A percentile compares a stretch with the other conserved stretches of the same genome.
Conservation (phyloP, 2,113 vertebrate species). For the Brienomyrus longianalis region DNA sequence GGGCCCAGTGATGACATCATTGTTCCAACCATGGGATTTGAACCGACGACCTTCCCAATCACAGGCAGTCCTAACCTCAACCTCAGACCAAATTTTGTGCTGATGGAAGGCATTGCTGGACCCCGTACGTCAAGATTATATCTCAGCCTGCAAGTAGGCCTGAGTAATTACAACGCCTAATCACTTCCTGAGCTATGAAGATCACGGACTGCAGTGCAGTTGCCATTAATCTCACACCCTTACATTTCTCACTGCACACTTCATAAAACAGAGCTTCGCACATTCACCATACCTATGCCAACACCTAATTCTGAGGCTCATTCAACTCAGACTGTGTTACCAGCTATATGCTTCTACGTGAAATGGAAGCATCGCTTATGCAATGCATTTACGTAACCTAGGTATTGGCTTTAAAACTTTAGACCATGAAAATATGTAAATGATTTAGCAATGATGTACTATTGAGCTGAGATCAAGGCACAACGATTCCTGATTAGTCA, state of each 20-base stretch:
- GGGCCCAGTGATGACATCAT: neutral
- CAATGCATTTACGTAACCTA: neutral
- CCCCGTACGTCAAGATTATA: too few relatives aligned
- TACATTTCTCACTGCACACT: neutral
- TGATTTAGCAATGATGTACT: neutral
- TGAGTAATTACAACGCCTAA: neutral
- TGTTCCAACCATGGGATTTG: neutral
- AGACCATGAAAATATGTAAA: neutral
- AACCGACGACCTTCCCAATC: neutral
- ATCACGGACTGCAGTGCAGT: neutral
- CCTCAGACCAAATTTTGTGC: neutral
- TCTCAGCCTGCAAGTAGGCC: neutral
- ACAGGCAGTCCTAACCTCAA: neutral
- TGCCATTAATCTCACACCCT: neutral
- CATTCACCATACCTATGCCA: neutral
- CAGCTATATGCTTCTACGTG: neutral
- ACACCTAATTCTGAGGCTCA: neutral
- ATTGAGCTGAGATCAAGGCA: neutral
- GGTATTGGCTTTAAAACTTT: neutral
- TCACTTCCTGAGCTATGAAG: neutral
- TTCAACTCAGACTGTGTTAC: neutral
- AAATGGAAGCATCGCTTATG: neutral
- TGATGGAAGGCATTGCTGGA: neutral
- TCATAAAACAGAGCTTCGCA: neutral
- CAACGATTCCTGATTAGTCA: neutral